A percentile compares a stretch with the other conserved stretches of the same genome.
Evolutionary conservation across 2,797 vertebrate species (phyloP).

Genomic region (Sebastes nivosus): DNA sequence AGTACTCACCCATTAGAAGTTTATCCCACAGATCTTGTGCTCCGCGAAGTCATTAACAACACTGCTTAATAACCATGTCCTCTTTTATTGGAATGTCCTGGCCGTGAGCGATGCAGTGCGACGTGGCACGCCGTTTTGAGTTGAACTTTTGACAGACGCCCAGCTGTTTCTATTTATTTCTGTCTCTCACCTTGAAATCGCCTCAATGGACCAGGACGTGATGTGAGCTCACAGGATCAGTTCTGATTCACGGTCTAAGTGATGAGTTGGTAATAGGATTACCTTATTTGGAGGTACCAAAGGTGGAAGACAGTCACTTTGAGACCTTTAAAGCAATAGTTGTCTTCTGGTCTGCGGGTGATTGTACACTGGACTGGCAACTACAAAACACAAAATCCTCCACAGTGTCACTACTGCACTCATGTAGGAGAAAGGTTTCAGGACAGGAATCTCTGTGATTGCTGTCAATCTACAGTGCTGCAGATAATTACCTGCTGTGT

Average conservation of each 20-base stretch:
- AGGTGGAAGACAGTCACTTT: background rate
- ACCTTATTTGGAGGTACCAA: background rate
- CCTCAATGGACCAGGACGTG: background rate
- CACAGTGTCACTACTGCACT: background rate
- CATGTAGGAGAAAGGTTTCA: background rate
- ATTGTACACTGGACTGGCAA: background rate
- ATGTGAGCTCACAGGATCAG: slow-evolving; percentile 30
- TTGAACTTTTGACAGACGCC: too few relatives aligned
- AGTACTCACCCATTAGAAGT: too few relatives aligned
- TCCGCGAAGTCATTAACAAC: too few relatives aligned
- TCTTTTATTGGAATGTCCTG: too few relatives aligned
- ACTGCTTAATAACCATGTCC: too few relatives aligned
- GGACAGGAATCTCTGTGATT: background rate
- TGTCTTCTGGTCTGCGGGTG: background rate
- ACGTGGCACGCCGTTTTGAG: too few relatives aligned
- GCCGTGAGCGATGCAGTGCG: too few relatives aligned
- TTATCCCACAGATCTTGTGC: too few relatives aligned
- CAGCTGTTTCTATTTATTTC: too few relatives aligned
- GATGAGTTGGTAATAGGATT: background rate
- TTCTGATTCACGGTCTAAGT: slow-evolving; percentile 12
- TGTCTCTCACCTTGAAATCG: too few relatives aligned
- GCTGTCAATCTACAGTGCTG: background rate
- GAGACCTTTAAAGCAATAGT: background rate
- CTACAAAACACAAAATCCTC: background rate
- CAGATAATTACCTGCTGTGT: background rate